phyloP scores from a whole-genome alignment of 2,113 vertebrate species.

The Archilochus colubris region DNA sequence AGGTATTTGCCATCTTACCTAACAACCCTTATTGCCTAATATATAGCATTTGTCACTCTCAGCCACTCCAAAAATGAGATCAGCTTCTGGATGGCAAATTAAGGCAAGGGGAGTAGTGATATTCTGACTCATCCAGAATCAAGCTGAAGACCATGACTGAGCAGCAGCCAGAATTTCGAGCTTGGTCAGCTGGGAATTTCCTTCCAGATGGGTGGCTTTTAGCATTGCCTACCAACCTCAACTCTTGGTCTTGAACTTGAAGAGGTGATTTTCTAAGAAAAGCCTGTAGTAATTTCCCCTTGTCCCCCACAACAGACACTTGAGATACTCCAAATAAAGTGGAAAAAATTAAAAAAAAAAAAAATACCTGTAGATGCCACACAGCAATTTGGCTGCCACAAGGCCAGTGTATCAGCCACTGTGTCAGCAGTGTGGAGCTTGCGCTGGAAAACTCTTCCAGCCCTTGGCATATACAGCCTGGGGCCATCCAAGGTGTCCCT shows the following conservation, averaged over 20 bases:
- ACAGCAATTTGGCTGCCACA: background rate
- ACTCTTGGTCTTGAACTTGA: background rate
- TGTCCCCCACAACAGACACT: background rate
- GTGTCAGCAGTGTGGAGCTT: background rate
- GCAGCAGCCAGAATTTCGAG: background rate
- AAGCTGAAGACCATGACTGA: fast-evolving
- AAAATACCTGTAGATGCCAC: background rate
- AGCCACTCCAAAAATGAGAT: background rate
- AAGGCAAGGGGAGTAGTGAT: background rate
- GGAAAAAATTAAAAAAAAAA: too few relatives aligned
- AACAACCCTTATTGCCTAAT: background rate
- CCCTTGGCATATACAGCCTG: background rate
- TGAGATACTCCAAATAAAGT: too few relatives aligned
- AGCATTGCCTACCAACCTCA: background rate
- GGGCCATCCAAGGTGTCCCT: background rate
- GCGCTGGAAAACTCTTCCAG: background rate
- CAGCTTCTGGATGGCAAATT: background rate
- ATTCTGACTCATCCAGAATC: background rate
- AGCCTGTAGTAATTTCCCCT: background rate
- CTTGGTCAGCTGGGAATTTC: background rate
- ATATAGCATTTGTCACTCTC: background rate
- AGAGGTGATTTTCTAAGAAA: background rate
- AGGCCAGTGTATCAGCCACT: fast-evolving
- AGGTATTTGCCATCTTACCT: background rate
- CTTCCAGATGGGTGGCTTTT: background rate